A percentile compares a stretch with the other conserved stretches of the same genome.
These are phyloP conservation scores for Nasonia longicornis DNA, from an alignment of 1,140 invertebrate genomes.

Conservation along the genomic window DNA sequence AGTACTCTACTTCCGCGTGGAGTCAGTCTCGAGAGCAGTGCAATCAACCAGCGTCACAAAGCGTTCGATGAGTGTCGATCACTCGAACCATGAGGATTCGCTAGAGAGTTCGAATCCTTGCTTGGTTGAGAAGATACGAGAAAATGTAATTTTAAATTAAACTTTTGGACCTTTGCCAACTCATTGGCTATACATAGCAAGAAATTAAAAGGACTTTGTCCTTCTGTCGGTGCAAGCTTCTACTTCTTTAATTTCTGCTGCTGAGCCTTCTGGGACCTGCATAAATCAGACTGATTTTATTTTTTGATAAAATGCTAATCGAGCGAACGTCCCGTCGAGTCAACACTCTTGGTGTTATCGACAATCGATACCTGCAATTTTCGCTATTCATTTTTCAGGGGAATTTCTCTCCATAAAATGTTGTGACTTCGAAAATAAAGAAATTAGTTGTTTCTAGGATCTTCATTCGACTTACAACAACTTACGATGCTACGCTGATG, in stretches of 20 bases:
- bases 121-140: background rate
- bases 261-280: no score
- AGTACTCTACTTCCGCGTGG: no score
- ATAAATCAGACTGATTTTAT: background rate
- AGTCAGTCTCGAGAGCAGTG: background rate
- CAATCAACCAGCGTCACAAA: background rate
- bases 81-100: background rate
- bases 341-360: background rate
- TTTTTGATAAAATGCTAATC: background rate
- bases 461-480: no score
- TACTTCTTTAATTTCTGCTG: background rate
- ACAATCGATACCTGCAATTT: background rate
- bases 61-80: background rate
- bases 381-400: no score
- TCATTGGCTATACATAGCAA: background rate
- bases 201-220: background rate
- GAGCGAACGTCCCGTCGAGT: background rate
- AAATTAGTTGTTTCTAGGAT: no score
- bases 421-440: no score
- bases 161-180: background rate
- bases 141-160: background rate
- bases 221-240: background rate
- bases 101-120: background rate
- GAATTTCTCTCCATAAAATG: no score
- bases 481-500: no score